Percentiles rank a stretch among this genome's conserved stretches.
Evolutionary conservation across 2,113 vertebrate species (phyloP).

Genomic region (Mastomys natalensis): DNA sequence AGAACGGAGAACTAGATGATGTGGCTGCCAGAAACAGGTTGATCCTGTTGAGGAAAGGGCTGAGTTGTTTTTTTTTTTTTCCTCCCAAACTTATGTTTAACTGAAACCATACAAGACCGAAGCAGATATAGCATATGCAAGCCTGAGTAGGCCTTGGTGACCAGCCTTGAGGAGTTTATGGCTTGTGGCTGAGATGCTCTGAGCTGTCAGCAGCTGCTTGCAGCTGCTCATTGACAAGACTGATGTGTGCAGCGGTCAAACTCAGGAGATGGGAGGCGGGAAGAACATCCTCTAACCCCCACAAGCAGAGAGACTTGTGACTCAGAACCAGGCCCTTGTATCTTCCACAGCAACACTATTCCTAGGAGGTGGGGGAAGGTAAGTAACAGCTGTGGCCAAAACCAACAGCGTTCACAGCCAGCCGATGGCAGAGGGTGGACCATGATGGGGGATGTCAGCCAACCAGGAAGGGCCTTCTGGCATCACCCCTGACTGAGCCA

Average conservation of each 20-base stretch:
- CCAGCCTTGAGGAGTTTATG: not conserved
- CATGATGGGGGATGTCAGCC: rapidly evolving
- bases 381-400: not conserved
- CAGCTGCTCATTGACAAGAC: conserved; percentile 59
- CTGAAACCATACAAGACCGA: not conserved
- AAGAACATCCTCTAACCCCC: not conserved
- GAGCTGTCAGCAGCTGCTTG: conserved; percentile 58
- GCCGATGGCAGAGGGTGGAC: not conserved
- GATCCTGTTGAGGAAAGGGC: not conserved
- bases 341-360: not conserved
- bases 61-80: not conserved
- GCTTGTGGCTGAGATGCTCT: not conserved
- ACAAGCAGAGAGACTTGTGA: not conserved
- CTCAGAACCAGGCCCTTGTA: not conserved
- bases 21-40: not conserved
- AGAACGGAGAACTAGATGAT: not conserved
- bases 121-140: not conserved
- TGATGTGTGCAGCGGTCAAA: not conserved
- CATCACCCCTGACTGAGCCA: not conserved
- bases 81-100: not conserved
- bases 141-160: not conserved
- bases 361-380: not conserved
- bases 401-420: not conserved
- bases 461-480: not conserved
- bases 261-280: not conserved